These are phyloP conservation scores for Synodontis membranacea DNA, from an alignment of 2,113 vertebrate genomes.

Conservation along the genomic window DNA sequence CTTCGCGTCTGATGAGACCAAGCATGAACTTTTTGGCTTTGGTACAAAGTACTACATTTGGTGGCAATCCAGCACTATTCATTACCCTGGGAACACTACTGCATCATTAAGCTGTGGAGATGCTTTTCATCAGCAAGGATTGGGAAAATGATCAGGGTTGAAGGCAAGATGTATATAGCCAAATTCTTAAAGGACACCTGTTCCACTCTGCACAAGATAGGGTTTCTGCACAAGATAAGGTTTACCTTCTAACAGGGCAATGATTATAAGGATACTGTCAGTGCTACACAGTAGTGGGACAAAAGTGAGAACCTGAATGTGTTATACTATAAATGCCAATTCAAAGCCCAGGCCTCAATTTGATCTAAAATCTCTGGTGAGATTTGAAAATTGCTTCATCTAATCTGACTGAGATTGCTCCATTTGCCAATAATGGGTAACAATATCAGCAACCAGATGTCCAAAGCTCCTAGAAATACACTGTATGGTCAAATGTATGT, in stretches of 20 bases:
- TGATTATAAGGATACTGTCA: background rate
- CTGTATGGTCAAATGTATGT: background rate
- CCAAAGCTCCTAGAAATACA: background rate
- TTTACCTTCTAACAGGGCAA: background rate
- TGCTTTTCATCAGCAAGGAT: background rate
- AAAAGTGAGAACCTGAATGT: background rate
- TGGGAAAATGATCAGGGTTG: background rate
- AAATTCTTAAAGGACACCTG: background rate
- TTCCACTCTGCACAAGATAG: background rate
- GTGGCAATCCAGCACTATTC: background rate
- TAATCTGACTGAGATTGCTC: background rate
- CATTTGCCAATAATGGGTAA: background rate
- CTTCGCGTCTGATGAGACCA: background rate
- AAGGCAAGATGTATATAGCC: background rate
- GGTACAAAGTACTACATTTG: background rate
- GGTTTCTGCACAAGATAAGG: background rate
- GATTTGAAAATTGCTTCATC: no score
- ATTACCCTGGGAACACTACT: background rate
- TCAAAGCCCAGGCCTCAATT: background rate
- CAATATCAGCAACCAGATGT: background rate
- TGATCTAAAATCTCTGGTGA: background rate
- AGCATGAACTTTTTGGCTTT: background rate
- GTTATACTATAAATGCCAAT: background rate
- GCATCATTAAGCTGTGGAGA: background rate
- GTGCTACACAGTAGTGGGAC: background rate